These are phyloP conservation scores for Microtus oregoni DNA, from an alignment of 2,113 vertebrate genomes.

Conservation along the genomic window DNA sequence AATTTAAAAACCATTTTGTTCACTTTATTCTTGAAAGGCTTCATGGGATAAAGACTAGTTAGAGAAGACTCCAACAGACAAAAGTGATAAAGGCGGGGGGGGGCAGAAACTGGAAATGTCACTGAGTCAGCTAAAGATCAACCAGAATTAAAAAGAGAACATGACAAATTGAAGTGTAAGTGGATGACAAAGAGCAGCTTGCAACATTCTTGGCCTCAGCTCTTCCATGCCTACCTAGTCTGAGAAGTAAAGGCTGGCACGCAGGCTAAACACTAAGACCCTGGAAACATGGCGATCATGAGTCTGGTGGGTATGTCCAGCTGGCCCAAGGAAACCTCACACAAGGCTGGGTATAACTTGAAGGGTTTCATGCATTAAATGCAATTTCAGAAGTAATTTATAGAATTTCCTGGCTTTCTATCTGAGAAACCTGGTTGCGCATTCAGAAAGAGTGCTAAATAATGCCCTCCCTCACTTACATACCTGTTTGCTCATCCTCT, in stretches of 20 bases:
- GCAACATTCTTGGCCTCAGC: neutral
- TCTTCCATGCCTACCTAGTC: neutral
- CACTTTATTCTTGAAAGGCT: neutral
- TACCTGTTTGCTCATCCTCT: neutral
- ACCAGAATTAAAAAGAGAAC: constrained; percentile 11
- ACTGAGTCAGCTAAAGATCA: constrained; percentile 29
- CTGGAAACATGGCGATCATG: neutral
- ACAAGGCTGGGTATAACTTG: neutral
- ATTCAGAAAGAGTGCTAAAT: neutral
- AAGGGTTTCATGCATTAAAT: neutral
- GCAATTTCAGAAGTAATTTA: neutral
- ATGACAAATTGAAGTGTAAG: neutral
- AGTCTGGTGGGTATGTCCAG: neutral
- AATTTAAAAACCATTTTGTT: neutral
- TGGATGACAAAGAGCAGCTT: constrained; percentile 14
- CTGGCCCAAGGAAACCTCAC: neutral
- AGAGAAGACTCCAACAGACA: constrained; percentile 20
- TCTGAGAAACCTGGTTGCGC: neutral
- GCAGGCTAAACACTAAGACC: neutral
- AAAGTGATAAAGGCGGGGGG: neutral
- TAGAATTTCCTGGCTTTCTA: neutral
- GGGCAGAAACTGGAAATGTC: constrained; percentile 27
- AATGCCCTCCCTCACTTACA: neutral
- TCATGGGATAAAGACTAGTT: neutral
- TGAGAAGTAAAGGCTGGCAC: neutral